These are phyloP conservation scores for Dicerorhinus sumatrensis DNA, from an alignment of 2,113 vertebrate species.

Conservation along the genomic window DNA sequence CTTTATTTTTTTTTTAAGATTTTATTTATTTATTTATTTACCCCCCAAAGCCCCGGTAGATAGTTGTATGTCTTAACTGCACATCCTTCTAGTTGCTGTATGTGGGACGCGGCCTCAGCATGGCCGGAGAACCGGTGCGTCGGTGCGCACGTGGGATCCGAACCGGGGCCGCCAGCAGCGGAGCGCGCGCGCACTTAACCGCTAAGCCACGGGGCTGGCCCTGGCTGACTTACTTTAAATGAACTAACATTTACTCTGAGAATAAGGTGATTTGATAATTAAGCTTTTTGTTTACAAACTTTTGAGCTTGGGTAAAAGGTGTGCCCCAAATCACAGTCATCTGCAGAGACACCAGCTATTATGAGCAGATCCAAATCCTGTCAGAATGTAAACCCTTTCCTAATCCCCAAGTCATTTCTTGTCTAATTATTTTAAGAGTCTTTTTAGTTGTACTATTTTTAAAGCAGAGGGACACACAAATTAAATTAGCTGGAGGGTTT, in stretches of 20 bases:
- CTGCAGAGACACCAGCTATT: background rate
- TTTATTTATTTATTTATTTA: too few species aligned
- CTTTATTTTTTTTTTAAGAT: too few species aligned
- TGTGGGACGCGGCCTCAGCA: too few species aligned
- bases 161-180: too few species aligned
- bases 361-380: background rate
- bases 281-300: background rate
- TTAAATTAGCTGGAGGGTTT: constrained; percentile 57
- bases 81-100: too few species aligned
- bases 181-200: too few species aligned
- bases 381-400: background rate
- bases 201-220: too few species aligned
- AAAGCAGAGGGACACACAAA: constrained; percentile 62
- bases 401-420: constrained; percentile 42
- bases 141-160: too few species aligned
- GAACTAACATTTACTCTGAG: background rate
- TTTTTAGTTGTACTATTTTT: constrained; percentile 73
- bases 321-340: background rate
- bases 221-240: background rate
- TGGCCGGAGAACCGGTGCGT: too few species aligned
- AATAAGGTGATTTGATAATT: background rate
- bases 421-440: constrained; percentile 63
- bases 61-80: too few species aligned
- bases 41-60: too few species aligned
- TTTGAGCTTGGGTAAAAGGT: background rate